Conservation (phyloP, 2,113 vertebrate genomes). For the Barnardius zonarius region DNA sequence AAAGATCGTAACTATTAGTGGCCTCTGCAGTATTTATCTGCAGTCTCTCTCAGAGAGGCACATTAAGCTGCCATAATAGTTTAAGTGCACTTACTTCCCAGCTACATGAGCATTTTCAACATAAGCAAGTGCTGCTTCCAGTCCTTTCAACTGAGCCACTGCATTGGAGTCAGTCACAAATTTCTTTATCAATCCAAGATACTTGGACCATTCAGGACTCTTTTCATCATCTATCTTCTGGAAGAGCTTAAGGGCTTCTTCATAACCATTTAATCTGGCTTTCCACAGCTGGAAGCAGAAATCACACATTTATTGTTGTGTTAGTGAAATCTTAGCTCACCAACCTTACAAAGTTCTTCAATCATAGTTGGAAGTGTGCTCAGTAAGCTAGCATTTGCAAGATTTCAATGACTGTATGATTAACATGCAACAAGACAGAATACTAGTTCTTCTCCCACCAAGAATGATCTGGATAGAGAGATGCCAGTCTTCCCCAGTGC, state of each 20-base stretch:
- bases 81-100: conserved; percentile 85
- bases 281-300: conserved; percentile 88
- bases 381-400: not conserved
- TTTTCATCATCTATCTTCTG: conserved; percentile 94
- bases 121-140: conserved; percentile 90
- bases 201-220: conserved; percentile 96
- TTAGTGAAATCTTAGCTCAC: not conserved
- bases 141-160: conserved; percentile 94
- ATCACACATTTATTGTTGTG: not conserved
- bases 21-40: not conserved
- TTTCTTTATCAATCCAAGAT: conserved; percentile 92
- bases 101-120: conserved; percentile 92
- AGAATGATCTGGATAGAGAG: not conserved
- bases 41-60: not conserved
- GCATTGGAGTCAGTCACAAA: conserved; percentile 98
- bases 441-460: rapidly evolving
- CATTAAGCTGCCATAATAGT: not conserved
- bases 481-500: not conserved
- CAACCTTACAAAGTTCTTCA: not conserved
- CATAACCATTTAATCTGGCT: conserved; percentile 93
- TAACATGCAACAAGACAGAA: not conserved
- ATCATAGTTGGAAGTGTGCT: not conserved
- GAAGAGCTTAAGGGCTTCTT: conserved; percentile 94
- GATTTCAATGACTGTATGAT: not conserved
- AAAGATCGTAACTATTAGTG: not conserved